These are phyloP conservation scores for Heliconius himera DNA, from an alignment of 1,140 invertebrate genomes.

Conservation along the genomic window DNA sequence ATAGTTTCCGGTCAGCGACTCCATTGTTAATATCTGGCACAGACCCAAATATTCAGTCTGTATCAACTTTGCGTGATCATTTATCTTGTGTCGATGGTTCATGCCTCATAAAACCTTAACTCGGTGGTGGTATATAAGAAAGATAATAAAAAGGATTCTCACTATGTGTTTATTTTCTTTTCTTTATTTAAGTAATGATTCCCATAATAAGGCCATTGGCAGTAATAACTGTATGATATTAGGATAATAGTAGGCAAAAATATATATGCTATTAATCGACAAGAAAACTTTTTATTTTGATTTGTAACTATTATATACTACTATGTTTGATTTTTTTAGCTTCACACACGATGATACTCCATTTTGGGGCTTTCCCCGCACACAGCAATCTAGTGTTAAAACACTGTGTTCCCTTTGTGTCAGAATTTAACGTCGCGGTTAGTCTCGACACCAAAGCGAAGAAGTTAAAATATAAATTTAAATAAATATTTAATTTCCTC, in stretches of 20 bases:
- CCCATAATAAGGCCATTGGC: slow-evolving; percentile 12
- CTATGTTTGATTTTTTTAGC: no score
- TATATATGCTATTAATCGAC: not conserved
- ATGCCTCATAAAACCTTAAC: slow-evolving; percentile 43
- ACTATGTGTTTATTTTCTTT: slow-evolving; percentile 12
- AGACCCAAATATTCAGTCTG: slow-evolving; percentile 28
- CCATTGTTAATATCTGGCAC: slow-evolving; percentile 35
- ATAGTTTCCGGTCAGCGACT: slow-evolving; percentile 39
- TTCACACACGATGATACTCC: no score
- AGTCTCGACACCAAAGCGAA: no score
- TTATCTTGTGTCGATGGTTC: slow-evolving; percentile 43
- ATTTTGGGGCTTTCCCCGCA: no score
- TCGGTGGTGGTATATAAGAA: slow-evolving; percentile 29
- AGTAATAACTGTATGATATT: slow-evolving; percentile 1
- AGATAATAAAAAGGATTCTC: slow-evolving; percentile 27
- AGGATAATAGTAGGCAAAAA: not conserved
- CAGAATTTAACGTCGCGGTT: no score
- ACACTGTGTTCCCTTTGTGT: no score
- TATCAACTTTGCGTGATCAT: slow-evolving; percentile 33
- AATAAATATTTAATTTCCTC: no score
- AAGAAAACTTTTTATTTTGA: not conserved
- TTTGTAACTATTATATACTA: not conserved
- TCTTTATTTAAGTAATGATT: slow-evolving; percentile 13
- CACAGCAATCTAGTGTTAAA: no score
- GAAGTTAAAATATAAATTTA: no score